phyloP scores from a whole-genome alignment of 53 echinoderm and acorn worm species.

The Arbacia lixula region DNA sequence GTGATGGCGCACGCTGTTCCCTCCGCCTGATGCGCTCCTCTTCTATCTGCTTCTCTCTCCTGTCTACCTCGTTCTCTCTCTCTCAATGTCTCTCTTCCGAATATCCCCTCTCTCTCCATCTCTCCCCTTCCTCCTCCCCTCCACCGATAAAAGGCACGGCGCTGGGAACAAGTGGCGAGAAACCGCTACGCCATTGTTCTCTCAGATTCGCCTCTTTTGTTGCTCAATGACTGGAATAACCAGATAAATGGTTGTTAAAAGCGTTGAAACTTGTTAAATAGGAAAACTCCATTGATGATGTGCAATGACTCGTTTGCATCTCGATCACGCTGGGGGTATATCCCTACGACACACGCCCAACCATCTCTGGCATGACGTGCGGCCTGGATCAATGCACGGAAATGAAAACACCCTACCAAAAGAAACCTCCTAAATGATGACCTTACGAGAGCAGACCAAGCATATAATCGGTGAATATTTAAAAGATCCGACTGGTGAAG shows the following conservation, averaged over 20 bases:
- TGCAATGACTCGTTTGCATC: constrained; percentile 17
- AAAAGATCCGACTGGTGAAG: constrained; percentile 11
- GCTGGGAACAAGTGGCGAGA: constrained; percentile 50
- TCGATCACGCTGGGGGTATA: too few species aligned
- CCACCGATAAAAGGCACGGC: constrained; percentile 44
- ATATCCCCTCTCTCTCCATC: too few species aligned
- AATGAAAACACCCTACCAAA: too few species aligned
- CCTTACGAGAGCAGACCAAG: constrained; percentile 25
- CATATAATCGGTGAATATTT: constrained; percentile 14
- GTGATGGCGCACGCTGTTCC: too few species aligned
- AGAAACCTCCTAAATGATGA: constrained; percentile 28
- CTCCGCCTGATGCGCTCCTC: too few species aligned
- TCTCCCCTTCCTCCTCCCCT: not conserved
- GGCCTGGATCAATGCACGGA: too few species aligned
- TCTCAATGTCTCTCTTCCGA: too few species aligned
- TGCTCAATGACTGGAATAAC: constrained; percentile 57
- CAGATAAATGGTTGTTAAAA: constrained; percentile 59
- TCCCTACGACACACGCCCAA: too few species aligned
- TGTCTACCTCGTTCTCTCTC: too few species aligned
- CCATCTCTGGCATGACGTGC: too few species aligned
- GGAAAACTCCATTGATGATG: constrained; percentile 26
- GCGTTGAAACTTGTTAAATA: constrained; percentile 51
- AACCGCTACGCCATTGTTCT: not conserved
- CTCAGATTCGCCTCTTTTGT: not conserved
- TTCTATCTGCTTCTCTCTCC: too few species aligned